Conservation (phyloP, 1,140 invertebrate species). For the Lineus longissimus region DNA sequence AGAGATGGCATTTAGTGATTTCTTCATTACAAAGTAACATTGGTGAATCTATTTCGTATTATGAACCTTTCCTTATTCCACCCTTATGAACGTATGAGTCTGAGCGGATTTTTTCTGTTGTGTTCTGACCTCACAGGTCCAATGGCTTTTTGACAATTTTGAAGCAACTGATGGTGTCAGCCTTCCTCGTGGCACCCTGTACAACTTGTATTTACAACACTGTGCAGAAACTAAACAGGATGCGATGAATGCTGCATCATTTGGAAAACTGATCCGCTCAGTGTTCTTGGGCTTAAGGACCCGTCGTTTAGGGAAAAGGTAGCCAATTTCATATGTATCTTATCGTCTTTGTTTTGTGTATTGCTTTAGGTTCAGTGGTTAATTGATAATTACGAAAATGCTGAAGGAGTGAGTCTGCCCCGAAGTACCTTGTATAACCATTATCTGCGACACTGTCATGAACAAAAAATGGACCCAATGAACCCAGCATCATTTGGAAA, state of each 20-base stretch:
- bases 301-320: slow-evolving; percentile 82
- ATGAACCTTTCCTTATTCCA: too few relatives aligned
- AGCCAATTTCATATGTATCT: slow-evolving; percentile 37
- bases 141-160: slow-evolving; percentile 93
- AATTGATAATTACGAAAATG: slow-evolving; percentile 95
- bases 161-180: slow-evolving; percentile 93
- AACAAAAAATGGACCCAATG: slow-evolving; percentile 93
- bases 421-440: slow-evolving; percentile 95
- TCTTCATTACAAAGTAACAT: neutral
- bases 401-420: slow-evolving; percentile 93
- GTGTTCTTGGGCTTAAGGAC: slow-evolving; percentile 90
- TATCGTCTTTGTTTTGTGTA: slow-evolving; percentile 37
- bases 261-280: slow-evolving; percentile 91
- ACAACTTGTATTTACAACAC: slow-evolving; percentile 88
- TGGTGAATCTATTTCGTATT: neutral
- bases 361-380: slow-evolving; percentile 86
- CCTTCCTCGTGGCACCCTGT: slow-evolving; percentile 85
- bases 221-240: slow-evolving; percentile 87
- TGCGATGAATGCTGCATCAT: slow-evolving; percentile 93
- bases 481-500: slow-evolving; percentile 99
- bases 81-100: neutral
- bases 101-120: slow-evolving; percentile 8
- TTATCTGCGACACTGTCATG: slow-evolving; percentile 89
- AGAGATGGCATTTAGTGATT: too few relatives aligned
- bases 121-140: slow-evolving; percentile 62